These are phyloP conservation scores for Drosophila demipolita DNA, from an alignment of 2,888 invertebrate species.

Conservation along the genomic window DNA sequence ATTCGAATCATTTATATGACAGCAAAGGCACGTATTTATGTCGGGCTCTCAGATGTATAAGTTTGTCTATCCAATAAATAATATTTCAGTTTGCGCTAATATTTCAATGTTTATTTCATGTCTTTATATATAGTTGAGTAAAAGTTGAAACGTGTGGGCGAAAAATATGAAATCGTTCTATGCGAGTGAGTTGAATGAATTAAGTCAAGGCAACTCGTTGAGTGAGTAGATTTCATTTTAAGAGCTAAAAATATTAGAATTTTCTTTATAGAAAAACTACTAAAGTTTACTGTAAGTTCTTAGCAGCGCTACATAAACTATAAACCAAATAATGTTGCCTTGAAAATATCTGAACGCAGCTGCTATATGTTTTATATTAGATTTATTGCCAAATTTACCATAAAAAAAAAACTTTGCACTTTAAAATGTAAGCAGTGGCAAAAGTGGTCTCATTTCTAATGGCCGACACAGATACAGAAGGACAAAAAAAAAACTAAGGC, in stretches of 20 bases:
- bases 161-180: slow-evolving; percentile 9
- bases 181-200: slow-evolving; percentile 62
- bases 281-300: not conserved
- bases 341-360: not conserved
- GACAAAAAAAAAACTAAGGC: not conserved
- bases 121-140: slow-evolving; percentile 60
- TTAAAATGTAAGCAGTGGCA: no score
- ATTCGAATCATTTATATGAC: slow-evolving; percentile 45
- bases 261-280: not conserved
- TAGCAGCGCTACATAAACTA: not conserved
- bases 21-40: slow-evolving; percentile 30
- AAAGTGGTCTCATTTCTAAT: not conserved
- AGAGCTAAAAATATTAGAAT: slow-evolving; percentile 1
- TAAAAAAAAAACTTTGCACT: no score
- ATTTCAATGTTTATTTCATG: slow-evolving; percentile 51
- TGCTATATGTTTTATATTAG: not conserved
- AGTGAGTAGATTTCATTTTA: not conserved
- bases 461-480: no score
- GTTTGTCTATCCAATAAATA: slow-evolving; percentile 56
- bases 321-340: not conserved
- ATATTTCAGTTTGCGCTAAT: slow-evolving; percentile 58
- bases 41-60: slow-evolving; percentile 34
- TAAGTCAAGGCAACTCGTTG: slow-evolving; percentile 52
- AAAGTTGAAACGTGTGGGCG: slow-evolving; percentile 31
- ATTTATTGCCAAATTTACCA: not conserved